Evolutionary conservation across 2,797 vertebrate species (phyloP), one percentile per base, ranked within the genome.

Genomic region (Pangasius larnaudii): DNA sequence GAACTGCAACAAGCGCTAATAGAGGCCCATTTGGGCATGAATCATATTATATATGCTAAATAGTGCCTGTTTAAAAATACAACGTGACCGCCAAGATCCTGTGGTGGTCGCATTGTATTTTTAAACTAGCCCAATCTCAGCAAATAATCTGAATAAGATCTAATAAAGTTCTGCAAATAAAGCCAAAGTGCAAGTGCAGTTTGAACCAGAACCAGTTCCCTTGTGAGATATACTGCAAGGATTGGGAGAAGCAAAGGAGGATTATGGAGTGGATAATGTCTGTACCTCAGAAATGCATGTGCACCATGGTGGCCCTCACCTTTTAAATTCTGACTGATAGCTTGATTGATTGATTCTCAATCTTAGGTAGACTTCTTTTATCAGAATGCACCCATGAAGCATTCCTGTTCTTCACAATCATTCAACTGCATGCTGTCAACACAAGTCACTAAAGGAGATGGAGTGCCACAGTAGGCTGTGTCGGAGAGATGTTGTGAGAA

Each of bases 341-440:
- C 39, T 39, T 39, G 39, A 39, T 39, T 39, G 39, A 39, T 39
- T 39, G 39, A 39, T 39, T 46, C 59, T 72, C 42, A 24, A 42
- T 74, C 82, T 30, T 36, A 65, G 39, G 63, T 39, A 39, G 24
- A 39, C 22, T 74, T 65, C 18, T 72, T 74, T 65, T 85, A 19
- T 77, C 22, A 63, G 11, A 30, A 36, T 42, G 81, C 49, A 4
- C 30, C 33, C 59, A 24, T 36, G 5, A 19, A 27, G 24, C 13
- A 27, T 79, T 84, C n/a, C 46, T 67, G 49, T 58, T 69, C n/a
- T 56, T 79, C 19, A 36, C 49, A 4, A 18, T 72, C 42, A 83
- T 87, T 84, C 42, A 84, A 33, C 49, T 84, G 74, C 53, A 24
- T 63, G 9, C 9, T 85, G 33, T 85, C 79, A 84, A 22, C 33